Evolutionary conservation across 1,140 invertebrate genomes (phyloP).

Genomic region (Probaryconus sp.): DNA sequence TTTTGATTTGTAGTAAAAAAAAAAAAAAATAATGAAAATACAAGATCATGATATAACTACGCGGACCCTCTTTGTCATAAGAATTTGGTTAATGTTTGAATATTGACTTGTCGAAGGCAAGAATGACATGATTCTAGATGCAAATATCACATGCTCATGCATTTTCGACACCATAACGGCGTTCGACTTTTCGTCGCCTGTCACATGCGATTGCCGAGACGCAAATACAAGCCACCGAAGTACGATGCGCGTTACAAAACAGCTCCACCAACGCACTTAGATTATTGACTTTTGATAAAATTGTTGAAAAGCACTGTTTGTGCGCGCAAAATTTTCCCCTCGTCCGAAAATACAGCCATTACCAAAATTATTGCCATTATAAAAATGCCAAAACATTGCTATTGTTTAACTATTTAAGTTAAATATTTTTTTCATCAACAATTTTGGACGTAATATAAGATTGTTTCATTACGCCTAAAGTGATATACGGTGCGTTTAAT

Average conservation of each 20-base stretch:
- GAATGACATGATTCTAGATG: constrained; percentile 47
- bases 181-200: constrained; percentile 58
- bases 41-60: no score
- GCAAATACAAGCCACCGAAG: constrained; percentile 42
- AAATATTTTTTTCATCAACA: no score
- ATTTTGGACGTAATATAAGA: no score
- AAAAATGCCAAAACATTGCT: no score
- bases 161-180: constrained; percentile 32
- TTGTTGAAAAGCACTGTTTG: background rate
- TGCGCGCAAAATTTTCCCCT: no score
- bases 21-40: no score
- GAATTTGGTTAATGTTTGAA: constrained; percentile 38
- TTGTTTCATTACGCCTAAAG: no score
- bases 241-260: constrained; percentile 35
- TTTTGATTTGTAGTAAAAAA: no score
- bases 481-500: background rate
- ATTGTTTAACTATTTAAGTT: no score
- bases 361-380: no score
- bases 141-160: constrained; percentile 46
- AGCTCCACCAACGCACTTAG: background rate
- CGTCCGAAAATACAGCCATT: no score
- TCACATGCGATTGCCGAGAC: constrained; percentile 48
- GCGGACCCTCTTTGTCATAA: constrained; percentile 12
- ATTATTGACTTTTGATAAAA: constrained; percentile 39
- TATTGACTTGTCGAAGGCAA: constrained; percentile 30